phyloP scores from a whole-genome alignment of 2,113 vertebrate genomes.

The Anser brachyrhynchus region DNA sequence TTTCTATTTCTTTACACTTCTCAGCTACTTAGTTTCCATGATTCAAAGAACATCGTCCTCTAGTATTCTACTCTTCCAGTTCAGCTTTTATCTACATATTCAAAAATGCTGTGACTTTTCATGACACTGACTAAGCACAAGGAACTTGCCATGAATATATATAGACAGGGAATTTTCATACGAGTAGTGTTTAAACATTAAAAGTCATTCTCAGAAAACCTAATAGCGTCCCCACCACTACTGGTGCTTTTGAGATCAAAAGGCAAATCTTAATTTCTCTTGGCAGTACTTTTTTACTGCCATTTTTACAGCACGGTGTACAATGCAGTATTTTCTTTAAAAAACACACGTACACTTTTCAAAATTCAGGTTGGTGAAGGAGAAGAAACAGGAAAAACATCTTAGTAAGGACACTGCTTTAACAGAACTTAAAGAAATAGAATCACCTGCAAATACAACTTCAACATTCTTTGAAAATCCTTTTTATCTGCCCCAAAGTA shows the following conservation, averaged over 20 bases:
- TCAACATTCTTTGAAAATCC: neutral
- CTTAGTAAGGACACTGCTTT: neutral
- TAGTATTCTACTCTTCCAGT: neutral
- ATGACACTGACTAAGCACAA: neutral
- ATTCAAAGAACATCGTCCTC: neutral
- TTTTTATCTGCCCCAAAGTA: neutral
- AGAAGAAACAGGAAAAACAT: neutral
- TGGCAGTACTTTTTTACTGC: neutral
- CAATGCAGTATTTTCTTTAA: neutral
- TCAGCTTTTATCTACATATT: constrained; percentile 23
- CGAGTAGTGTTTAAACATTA: neutral
- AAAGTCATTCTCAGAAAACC: neutral
- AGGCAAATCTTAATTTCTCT: constrained; percentile 22
- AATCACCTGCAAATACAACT: neutral
- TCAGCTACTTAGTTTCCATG: neutral
- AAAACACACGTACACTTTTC: neutral
- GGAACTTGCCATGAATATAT: constrained; percentile 31
- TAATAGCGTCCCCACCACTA: neutral
- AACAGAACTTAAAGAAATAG: neutral
- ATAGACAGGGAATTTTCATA: constrained; percentile 15
- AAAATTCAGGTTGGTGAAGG: neutral
- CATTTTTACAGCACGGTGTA: neutral
- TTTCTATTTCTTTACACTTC: constrained; percentile 1
- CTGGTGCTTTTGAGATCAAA: constrained; percentile 10
- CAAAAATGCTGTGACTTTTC: constrained; percentile 23